These are phyloP conservation scores for Ifrita kowaldi DNA, from an alignment of 2,113 vertebrate species.

Conservation along the genomic window DNA sequence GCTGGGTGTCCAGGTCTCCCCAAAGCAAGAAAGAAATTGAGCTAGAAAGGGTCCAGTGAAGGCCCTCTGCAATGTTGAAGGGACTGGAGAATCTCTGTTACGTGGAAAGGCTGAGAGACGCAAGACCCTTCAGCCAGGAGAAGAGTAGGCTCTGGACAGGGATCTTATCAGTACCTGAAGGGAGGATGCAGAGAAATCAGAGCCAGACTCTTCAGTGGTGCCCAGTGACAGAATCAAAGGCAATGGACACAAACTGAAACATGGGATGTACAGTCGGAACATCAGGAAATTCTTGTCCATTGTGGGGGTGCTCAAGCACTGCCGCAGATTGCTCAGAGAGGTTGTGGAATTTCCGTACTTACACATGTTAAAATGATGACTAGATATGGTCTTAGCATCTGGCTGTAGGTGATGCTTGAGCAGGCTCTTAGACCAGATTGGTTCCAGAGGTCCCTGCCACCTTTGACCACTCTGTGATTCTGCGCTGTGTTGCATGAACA, in stretches of 20 bases:
- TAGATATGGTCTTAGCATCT: background rate
- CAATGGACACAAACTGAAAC: background rate
- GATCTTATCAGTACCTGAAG: background rate
- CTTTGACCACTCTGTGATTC: background rate
- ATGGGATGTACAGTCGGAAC: rapidly evolving
- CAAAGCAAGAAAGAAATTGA: background rate
- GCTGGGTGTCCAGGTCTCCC: background rate
- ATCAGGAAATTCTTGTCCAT: background rate
- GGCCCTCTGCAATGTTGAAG: background rate
- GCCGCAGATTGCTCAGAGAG: rapidly evolving
- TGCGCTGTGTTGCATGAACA: background rate
- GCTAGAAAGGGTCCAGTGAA: background rate
- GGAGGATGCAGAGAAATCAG: background rate
- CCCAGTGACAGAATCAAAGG: background rate
- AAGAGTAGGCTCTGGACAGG: background rate
- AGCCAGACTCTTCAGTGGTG: background rate
- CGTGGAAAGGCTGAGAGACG: background rate
- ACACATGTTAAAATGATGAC: background rate
- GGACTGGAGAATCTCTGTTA: background rate
- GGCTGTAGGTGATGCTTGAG: background rate
- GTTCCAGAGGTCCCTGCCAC: background rate
- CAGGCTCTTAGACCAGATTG: background rate
- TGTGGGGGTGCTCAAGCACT: background rate
- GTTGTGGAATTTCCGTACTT: background rate
- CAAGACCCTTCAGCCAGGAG: background rate